Percentiles rank a stretch among this genome's conserved stretches.
These are phyloP conservation scores for Hydrotaea diabolus DNA, from an alignment of 2,888 invertebrate genomes.

Conservation along the genomic window DNA sequence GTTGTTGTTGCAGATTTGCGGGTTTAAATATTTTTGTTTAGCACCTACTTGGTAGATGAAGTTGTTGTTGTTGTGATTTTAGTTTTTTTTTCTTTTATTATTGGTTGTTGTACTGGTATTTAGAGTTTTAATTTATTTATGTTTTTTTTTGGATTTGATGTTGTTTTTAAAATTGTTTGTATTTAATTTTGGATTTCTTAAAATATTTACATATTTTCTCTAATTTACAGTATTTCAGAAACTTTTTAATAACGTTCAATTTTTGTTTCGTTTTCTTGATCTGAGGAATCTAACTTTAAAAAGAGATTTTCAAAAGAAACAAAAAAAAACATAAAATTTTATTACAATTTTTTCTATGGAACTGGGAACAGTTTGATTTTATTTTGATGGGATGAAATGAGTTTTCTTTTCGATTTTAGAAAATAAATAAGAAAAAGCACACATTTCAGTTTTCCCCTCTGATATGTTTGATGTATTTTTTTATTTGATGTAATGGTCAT, in stretches of 20 bases:
- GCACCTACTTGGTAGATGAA: slow-evolving; percentile 27
- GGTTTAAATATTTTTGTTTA: background rate
- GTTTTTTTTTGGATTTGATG: slow-evolving; percentile 23
- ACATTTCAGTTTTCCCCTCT: slow-evolving; percentile 31
- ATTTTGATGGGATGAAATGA: slow-evolving; percentile 65
- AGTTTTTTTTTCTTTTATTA: slow-evolving; percentile 15
- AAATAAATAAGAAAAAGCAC: slow-evolving; percentile 65
- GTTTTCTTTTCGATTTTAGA: slow-evolving; percentile 45
- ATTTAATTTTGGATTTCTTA: slow-evolving; percentile 57
- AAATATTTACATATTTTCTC: slow-evolving; percentile 57
- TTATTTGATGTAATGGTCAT: slow-evolving; percentile 34
- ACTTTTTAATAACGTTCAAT: slow-evolving; percentile 58
- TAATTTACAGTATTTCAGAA: slow-evolving; percentile 58
- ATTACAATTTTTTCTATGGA: slow-evolving; percentile 9
- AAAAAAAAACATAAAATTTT: slow-evolving; percentile 33
- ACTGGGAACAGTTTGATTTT: slow-evolving; percentile 23
- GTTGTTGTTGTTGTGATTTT: background rate
- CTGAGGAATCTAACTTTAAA: slow-evolving; percentile 64
- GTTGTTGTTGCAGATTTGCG: background rate
- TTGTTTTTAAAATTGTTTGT: slow-evolving; percentile 57
- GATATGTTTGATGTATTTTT: slow-evolving; percentile 10
- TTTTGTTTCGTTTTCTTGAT: slow-evolving; percentile 48
- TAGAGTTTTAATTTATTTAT: background rate
- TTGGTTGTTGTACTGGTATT: slow-evolving; percentile 6
- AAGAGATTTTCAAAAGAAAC: slow-evolving; percentile 46